Percentiles rank a stretch among this genome's conserved stretches.
Conservation (phyloP, 2,113 vertebrate genomes). For the Zosterops hypoxanthus region DNA sequence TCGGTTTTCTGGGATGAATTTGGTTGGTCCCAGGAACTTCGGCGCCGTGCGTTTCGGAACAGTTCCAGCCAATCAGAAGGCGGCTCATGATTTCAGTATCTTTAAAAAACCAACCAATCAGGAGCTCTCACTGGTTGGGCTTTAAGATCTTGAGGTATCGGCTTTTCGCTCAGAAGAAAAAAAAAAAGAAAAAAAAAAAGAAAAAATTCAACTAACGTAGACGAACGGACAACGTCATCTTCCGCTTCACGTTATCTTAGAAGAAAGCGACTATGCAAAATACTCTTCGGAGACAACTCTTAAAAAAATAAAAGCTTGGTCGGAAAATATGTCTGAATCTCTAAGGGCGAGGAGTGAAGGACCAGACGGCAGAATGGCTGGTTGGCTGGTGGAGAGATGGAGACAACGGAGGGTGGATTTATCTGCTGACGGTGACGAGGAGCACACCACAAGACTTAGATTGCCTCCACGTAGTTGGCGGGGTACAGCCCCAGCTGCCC, state of each 20-base stretch:
- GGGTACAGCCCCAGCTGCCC: conserved; percentile 95
- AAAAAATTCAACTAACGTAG: not conserved
- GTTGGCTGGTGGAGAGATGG: conserved; percentile 68
- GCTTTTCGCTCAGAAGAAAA: conserved; percentile 44
- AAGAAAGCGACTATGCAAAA: conserved; percentile 72
- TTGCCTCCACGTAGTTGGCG: conserved; percentile 96
- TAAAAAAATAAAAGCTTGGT: conserved; percentile 87
- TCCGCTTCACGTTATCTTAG: conserved; percentile 47
- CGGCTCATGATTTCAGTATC: conserved; percentile 61
- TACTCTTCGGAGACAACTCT: conserved; percentile 75
- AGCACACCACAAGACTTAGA: conserved; percentile 78
- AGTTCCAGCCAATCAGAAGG: conserved; percentile 66
- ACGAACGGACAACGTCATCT: conserved; percentile 37
- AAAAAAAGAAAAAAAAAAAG: not conserved
- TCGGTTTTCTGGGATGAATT: conserved; percentile 18
- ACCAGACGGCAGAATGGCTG: conserved; percentile 60
- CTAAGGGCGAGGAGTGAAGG: conserved; percentile 71
- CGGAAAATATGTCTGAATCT: conserved; percentile 84
- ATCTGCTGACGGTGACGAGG: conserved; percentile 49
- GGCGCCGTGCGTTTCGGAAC: not conserved
- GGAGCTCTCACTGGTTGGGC: conserved; percentile 58
- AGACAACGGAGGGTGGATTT: conserved; percentile 46
- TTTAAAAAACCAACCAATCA: conserved; percentile 66
- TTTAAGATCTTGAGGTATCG: conserved; percentile 69
- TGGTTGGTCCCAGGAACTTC: conserved; percentile 50